Evolutionary conservation across 2,797 vertebrate genomes (phyloP).

Genomic region (Brachymystax lenok): DNA sequence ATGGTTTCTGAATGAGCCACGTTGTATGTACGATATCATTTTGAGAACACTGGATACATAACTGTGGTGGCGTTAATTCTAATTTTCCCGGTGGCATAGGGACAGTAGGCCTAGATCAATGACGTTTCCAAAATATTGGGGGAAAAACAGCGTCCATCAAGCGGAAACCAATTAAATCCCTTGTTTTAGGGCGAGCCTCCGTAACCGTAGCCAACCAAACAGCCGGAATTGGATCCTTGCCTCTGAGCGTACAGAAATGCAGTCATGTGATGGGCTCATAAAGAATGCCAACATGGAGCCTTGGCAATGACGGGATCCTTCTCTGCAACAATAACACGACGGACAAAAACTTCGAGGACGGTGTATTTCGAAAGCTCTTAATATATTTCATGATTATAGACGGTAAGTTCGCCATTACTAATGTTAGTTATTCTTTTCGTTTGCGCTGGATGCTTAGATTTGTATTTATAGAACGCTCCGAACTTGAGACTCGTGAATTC

Average conservation of each 20-base stretch:
- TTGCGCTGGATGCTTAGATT: conserved; percentile 37
- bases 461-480: conserved; percentile 48
- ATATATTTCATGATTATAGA: background rate
- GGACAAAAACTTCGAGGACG: conserved; percentile 44
- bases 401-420: conserved; percentile 48
- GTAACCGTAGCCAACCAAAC: conserved; percentile 63
- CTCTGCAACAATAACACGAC: conserved; percentile 66
- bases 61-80: too few relatives aligned
- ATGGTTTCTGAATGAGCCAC: background rate
- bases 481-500: conserved; percentile 59
- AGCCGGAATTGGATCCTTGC: conserved; percentile 65
- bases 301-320: conserved; percentile 74
- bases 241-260: conserved; percentile 70
- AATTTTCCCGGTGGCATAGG: background rate
- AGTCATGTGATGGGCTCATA: conserved; percentile 76
- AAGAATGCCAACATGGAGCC: conserved; percentile 81
- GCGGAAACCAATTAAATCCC: conserved; percentile 65
- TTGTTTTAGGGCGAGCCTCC: conserved; percentile 77
- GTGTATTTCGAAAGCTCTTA: background rate
- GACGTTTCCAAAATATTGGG: conserved; percentile 58
- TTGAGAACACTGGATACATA: background rate
- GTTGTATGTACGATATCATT: background rate
- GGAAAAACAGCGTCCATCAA: conserved; percentile 42
- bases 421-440: conserved; percentile 8
- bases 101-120: background rate